Evolutionary conservation across 2,888 invertebrate species (phyloP).

Genomic region (Lepidonotus clava): DNA sequence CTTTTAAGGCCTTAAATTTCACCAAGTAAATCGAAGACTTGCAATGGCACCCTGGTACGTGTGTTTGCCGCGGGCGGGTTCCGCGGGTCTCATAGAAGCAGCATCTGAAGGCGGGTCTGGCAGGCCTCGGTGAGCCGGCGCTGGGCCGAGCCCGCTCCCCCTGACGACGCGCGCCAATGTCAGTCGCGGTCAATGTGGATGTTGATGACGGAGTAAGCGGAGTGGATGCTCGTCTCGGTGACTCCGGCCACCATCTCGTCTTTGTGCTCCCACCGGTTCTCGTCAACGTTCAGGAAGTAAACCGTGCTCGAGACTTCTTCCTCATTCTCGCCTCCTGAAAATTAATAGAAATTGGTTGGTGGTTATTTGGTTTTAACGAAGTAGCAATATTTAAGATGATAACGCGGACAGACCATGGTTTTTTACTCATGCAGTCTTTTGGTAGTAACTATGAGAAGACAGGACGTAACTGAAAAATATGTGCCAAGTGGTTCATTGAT

Average conservation of each 20-base stretch:
- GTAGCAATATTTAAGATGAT: no score
- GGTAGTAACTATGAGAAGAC: no score
- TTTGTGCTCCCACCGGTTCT: slow-evolving; percentile 59
- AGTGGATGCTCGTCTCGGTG: slow-evolving; percentile 63
- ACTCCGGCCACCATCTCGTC: slow-evolving; percentile 63
- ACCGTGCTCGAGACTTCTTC: slow-evolving; percentile 59
- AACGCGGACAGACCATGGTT: no score
- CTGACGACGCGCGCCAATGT: slow-evolving; percentile 38
- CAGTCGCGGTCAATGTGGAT: slow-evolving; percentile 55
- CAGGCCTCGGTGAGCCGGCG: slow-evolving; percentile 24
- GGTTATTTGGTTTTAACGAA: no score
- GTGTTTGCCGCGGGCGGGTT: no score
- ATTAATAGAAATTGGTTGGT: no score
- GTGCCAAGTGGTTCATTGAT: no score
- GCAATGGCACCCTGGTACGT: no score
- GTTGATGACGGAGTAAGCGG: slow-evolving; percentile 59
- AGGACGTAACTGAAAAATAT: no score
- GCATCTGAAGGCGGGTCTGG: slow-evolving; percentile 1
- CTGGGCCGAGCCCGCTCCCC: background rate
- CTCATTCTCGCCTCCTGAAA: slow-evolving; percentile 60
- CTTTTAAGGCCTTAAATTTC: no score
- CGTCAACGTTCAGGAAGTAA: slow-evolving; percentile 55
- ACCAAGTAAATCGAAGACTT: no score
- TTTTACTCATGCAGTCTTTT: no score
- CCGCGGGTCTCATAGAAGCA: background rate